A percentile compares a stretch with the other conserved stretches of the same genome.
phyloP scores from a whole-genome alignment of 2,113 vertebrate species.

The Muscicapa adusta region DNA sequence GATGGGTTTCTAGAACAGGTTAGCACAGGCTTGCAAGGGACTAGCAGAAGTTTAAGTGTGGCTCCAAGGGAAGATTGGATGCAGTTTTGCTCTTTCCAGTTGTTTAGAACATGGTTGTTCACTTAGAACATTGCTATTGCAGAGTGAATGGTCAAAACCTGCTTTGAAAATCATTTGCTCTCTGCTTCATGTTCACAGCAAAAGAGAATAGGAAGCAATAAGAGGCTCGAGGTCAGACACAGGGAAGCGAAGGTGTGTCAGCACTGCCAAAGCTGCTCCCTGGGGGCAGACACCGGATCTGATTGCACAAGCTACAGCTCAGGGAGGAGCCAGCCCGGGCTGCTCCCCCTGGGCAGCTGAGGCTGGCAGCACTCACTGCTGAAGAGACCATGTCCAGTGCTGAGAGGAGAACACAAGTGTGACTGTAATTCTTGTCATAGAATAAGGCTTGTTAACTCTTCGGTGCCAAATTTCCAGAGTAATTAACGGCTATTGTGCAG shows the following conservation, averaged over 20 bases:
- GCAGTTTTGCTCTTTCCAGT: conserved; percentile 50
- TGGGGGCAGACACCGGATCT: background rate
- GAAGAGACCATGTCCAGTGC: background rate
- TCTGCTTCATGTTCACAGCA: conserved; percentile 48
- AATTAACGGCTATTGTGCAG: conserved; percentile 56
- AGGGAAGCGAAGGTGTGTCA: conserved; percentile 39
- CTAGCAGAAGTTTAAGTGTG: conserved; percentile 56
- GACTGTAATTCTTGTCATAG: conserved; percentile 59
- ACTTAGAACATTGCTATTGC: conserved; percentile 7
- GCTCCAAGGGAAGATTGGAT: conserved; percentile 54
- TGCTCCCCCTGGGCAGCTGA: background rate
- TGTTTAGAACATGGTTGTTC: conserved; percentile 45
- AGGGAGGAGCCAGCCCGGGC: background rate
- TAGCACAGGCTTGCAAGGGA: conserved; percentile 69
- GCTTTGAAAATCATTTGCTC: conserved; percentile 55
- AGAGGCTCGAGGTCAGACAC: conserved; percentile 11
- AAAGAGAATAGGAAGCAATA: conserved; percentile 46
- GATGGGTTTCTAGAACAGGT: conserved; percentile 48
- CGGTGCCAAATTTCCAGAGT: conserved; percentile 72
- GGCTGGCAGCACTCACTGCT: background rate
- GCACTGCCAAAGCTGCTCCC: conserved; percentile 50
- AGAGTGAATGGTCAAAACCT: conserved; percentile 48
- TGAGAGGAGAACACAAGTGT: background rate
- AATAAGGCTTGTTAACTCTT: conserved; percentile 70
- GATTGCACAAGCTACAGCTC: background rate